Percentiles rank a stretch among this genome's conserved stretches.
These are phyloP conservation scores for Conus canariensis DNA, from an alignment of 2,888 invertebrate genomes.

Conservation along the genomic window DNA sequence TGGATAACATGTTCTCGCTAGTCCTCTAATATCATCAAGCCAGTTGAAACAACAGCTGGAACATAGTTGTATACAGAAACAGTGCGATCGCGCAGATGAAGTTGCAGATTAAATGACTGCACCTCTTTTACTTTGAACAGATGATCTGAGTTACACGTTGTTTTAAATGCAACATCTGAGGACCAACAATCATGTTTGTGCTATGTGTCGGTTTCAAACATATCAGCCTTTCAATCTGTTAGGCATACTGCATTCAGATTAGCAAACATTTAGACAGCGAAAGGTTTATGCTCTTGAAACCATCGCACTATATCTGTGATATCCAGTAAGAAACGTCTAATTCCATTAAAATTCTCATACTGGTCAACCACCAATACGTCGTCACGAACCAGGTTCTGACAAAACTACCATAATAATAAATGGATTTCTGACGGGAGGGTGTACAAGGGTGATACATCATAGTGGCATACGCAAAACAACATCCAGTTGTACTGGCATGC, in stretches of 20 bases:
- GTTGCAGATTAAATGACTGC: no score
- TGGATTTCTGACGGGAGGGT: background rate
- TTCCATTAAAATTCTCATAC: background rate
- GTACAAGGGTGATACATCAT: background rate
- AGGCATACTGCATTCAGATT: no score
- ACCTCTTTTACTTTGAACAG: no score
- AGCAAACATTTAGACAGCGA: no score
- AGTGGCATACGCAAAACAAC: constrained; percentile 25
- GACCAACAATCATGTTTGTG: no score
- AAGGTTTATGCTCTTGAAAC: no score
- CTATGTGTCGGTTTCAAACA: no score
- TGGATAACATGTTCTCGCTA: constrained; percentile 14
- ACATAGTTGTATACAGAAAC: background rate
- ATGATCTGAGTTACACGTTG: no score
- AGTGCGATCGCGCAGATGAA: background rate
- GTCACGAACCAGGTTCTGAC: background rate
- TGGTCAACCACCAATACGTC: background rate
- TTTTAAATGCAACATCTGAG: no score
- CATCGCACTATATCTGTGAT: constrained; percentile 12
- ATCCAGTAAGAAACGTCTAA: background rate
- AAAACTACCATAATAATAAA: background rate
- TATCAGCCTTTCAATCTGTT: no score
- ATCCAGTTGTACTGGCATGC: constrained; percentile 17
- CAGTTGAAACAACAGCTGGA: constrained; percentile 16
- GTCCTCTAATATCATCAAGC: background rate